Evolutionary conservation across 2,888 invertebrate species (phyloP), one percentile per base, ranked within the genome.

Genomic region (Drosophila algonquin): DNA sequence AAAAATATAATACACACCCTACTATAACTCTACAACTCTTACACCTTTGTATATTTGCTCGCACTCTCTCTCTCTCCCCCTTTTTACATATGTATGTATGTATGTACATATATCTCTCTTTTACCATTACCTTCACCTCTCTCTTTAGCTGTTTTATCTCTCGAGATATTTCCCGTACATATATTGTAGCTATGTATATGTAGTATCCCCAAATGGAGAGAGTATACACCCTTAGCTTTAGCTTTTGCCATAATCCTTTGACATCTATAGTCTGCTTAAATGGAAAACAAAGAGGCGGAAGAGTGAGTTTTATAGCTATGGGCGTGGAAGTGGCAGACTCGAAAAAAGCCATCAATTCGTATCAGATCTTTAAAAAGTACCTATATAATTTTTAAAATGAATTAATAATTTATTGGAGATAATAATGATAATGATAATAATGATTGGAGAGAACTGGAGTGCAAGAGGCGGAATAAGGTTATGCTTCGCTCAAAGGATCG

Each of bases 211-310:
- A 14, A 45, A 18, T n/a, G 50, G 44, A 44, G n/a, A 56, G 63
- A 52, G 45, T n/a, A 50, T 32, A 7, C 32, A 40, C 48, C 45
- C 32, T 9, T 21, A 35, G 56, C 68, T 68, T 67, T 18, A 48
- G 68, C 68, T 67, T 65, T 44, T 21, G 27, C 27, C 48, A 55
- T 16, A 7, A 48, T 40, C 40, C n/a, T 62, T 48, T 7, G 10
- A 27, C n/a, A 21, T 7, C n/a, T n/a, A 40, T n/a, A 40, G 40
- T 40, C 14, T 14, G 40, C 40, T 40, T 40, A 1, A 2, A n/a
- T 40, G 7, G 14, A n/a, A 7, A 6, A 40, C 2, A 2, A n/a
- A 14, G 6, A 16, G 21, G 16, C 27, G n/a, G 8, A 12, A 40
- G 18, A 40, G n/a, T 10, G 14, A 7, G 40, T 40, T 40, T 40